phyloP scores from a whole-genome alignment of 2,113 vertebrate species.

The Ammodytes marinus region DNA sequence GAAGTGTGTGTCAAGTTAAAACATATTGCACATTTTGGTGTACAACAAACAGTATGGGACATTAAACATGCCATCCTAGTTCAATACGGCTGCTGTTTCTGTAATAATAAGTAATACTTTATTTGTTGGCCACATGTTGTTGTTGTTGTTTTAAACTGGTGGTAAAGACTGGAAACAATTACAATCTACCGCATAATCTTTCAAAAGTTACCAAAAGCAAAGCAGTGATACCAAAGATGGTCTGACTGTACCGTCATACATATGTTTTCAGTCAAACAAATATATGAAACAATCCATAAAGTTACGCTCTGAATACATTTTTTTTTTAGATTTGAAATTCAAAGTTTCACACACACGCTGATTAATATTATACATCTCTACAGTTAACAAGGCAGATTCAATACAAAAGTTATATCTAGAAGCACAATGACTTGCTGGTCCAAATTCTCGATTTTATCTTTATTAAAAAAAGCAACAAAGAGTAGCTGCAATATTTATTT shows the following conservation, averaged over 20 bases:
- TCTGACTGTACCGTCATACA: neutral
- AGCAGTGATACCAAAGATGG: neutral
- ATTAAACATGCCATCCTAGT: neutral
- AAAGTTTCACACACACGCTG: constrained; percentile 2
- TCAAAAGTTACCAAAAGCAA: neutral
- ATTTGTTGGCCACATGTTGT: neutral
- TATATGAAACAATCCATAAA: neutral
- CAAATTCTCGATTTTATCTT: constrained; percentile 6
- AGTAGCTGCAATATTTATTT: constrained; percentile 22
- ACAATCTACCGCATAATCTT: neutral
- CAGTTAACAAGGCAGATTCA: constrained; percentile 21
- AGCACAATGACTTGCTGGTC: constrained; percentile 25
- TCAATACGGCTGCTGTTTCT: neutral
- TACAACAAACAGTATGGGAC: neutral
- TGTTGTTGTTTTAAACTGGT: neutral
- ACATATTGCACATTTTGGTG: constrained; percentile 6
- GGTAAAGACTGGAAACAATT: neutral
- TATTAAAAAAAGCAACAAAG: constrained; percentile 26
- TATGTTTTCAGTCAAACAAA: constrained; percentile 13
- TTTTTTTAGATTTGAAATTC: neutral
- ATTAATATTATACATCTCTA: neutral
- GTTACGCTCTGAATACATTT: constrained; percentile 10
- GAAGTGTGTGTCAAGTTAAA: neutral
- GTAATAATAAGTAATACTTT: neutral
- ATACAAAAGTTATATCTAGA: constrained; percentile 10